Evolutionary conservation across 2,888 invertebrate species (phyloP).

Genomic region (Campaea margaritaria): DNA sequence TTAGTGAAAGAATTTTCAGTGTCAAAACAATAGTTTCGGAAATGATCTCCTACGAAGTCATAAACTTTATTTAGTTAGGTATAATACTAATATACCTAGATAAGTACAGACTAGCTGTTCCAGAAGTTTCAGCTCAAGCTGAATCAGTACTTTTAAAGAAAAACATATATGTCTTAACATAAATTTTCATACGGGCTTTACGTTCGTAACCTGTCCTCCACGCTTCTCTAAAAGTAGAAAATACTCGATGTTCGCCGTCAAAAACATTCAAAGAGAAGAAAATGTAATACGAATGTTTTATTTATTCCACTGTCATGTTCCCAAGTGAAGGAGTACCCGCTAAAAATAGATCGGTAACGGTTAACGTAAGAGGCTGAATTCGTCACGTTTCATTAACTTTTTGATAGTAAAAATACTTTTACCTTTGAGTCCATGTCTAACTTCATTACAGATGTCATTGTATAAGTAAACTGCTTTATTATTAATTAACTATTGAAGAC

Average conservation of each 20-base stretch:
- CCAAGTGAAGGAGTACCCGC: conserved; percentile 2
- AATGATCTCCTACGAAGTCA: too few species aligned
- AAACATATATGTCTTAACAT: too few species aligned
- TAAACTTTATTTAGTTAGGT: too few species aligned
- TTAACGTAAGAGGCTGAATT: conserved; percentile 8
- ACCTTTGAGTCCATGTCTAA: background rate
- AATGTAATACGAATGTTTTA: background rate
- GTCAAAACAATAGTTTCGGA: too few species aligned
- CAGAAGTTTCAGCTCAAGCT: too few species aligned
- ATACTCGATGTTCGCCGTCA: background rate
- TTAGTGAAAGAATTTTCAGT: too few species aligned
- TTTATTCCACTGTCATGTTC: conserved; percentile 16
- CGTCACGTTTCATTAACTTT: conserved; percentile 18
- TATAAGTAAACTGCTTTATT: background rate
- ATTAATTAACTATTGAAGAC: too few species aligned
- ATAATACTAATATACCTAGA: too few species aligned
- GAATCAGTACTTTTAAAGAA: too few species aligned
- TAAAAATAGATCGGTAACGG: conserved; percentile 5
- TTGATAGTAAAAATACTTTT: background rate
- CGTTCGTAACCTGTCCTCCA: too few species aligned
- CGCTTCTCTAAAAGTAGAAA: background rate
- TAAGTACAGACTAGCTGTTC: too few species aligned
- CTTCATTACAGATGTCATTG: background rate
- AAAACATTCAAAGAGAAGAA: conserved; percentile 5
- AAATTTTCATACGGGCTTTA: too few species aligned